phyloP scores from a whole-genome alignment of 2,888 invertebrate genomes.

The Uropetala carovei region DNA sequence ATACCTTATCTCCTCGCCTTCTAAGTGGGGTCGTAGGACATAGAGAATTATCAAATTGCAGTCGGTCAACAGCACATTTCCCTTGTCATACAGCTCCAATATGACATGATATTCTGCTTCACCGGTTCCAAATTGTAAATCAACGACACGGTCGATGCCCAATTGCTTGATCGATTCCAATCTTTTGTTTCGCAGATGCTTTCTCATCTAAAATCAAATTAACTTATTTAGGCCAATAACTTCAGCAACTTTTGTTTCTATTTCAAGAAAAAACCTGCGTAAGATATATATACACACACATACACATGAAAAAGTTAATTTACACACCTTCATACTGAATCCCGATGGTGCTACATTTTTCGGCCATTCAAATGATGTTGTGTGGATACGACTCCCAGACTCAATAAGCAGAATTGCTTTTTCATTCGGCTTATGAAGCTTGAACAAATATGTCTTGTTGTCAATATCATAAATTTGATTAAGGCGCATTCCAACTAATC shows the following conservation, averaged over 20 bases:
- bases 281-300: not conserved
- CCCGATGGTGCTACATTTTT: conserved; percentile 97
- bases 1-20: conserved; percentile 90
- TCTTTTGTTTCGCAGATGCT: conserved; percentile 97
- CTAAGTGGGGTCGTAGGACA: conserved; percentile 93
- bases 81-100: conserved; percentile 95
- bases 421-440: conserved; percentile 88
- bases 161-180: conserved; percentile 91
- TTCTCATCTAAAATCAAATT: conserved; percentile 83
- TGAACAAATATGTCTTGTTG: conserved; percentile 95
- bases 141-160: conserved; percentile 95
- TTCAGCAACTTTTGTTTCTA: conserved; percentile 2
- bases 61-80: conserved; percentile 97
- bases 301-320: not conserved
- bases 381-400: conserved; percentile 95
- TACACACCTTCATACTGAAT: conserved; percentile 95
- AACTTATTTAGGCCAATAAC: conserved; percentile 21
- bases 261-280: not conserved
- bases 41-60: conserved; percentile 92
- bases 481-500: conserved; percentile 93
- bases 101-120: conserved; percentile 97
- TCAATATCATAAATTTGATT: conserved; percentile 99
- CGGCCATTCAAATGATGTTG: conserved; percentile 98
- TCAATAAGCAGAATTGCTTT: conserved; percentile 94
- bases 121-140: conserved; percentile 95